phyloP scores from a whole-genome alignment of 2,113 vertebrate species.

The Plestiodon gilberti region DNA sequence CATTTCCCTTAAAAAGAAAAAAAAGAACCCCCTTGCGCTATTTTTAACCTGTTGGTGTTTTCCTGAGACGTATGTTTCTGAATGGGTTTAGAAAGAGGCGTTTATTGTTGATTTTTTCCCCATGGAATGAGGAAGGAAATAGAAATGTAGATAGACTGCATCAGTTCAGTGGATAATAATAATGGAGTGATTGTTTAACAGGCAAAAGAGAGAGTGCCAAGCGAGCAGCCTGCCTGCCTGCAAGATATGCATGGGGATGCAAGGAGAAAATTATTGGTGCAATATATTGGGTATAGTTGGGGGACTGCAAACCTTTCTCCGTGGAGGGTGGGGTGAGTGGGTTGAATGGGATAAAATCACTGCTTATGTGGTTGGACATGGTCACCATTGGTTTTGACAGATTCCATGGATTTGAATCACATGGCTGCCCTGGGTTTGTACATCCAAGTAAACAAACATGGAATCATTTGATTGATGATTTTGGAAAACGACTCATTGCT shows the following conservation, averaged over 20 bases:
- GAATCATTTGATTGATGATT: neutral
- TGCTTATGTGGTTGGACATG: neutral
- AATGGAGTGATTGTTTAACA: neutral
- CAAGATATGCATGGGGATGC: neutral
- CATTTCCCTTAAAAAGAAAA: neutral
- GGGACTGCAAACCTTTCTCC: neutral
- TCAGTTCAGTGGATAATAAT: neutral
- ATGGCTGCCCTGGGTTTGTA: neutral
- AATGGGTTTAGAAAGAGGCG: neutral
- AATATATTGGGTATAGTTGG: neutral
- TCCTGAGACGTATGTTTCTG: neutral
- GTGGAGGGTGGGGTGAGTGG: neutral
- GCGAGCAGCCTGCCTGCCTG: neutral
- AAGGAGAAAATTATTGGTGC: neutral
- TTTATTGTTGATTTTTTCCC: neutral
- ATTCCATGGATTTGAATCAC: neutral
- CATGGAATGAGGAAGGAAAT: neutral
- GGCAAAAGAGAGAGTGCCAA: neutral
- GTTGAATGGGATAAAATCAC: neutral
- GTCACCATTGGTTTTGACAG: neutral
- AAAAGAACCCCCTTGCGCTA: neutral
- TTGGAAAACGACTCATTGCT: neutral
- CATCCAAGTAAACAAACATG: neutral
- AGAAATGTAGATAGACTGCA: neutral
- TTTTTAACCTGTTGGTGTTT: neutral